Base-by-base conservation (phyloP, 2,113 vertebrate species). In the Chrysochloris asiatica region DNA sequence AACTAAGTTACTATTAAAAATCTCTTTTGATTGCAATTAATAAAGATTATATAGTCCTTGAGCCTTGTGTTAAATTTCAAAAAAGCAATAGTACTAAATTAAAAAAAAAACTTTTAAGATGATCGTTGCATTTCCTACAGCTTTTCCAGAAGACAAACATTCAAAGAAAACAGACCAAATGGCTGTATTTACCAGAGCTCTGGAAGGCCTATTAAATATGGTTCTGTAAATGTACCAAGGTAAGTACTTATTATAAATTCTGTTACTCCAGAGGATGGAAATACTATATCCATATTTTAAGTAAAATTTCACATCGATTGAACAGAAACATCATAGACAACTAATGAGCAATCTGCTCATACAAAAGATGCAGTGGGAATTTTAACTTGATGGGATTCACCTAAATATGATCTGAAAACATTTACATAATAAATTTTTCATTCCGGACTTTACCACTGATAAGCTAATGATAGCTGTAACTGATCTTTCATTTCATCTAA, bases 71-170 rank as follows among this genome's bases (percentile, higher is more conserved):
- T 88, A 83, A 94, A 93, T 36, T 77, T 80, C n/a, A 89, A 77
- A 30, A 91, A 33, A 86, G 33, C 21, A 84, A 38, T 80, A 79
- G 63, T 73, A 24, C 41, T 85, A 48, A 45, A 75, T 73, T 12
- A n/a, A n/a, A n/a, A 52, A 41, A 80, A 69, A 92, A 92, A 65
- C 14, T 90, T 87, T 87, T 81, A 67, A 22, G 54, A 75, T 4
- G 63, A 17, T 50, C 79, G 77, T 22, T 92, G 75, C 22, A 93
- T 81, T 80, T 93, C 65, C 36, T 86, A 69, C 1, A 79, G 56
- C 16, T 52, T 95, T 83, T 76, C 88, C 65, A 86, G 85, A 89
- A 65, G 91, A 13, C 54, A 76, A 47, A 83, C 45, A 91, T 82
- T 86, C 21, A 65, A 24, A 91, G 75, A 80, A 89, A 91, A 88